phyloP scores from a whole-genome alignment of 2,888 invertebrate species.

The Thysanoteuthis rhombus region DNA sequence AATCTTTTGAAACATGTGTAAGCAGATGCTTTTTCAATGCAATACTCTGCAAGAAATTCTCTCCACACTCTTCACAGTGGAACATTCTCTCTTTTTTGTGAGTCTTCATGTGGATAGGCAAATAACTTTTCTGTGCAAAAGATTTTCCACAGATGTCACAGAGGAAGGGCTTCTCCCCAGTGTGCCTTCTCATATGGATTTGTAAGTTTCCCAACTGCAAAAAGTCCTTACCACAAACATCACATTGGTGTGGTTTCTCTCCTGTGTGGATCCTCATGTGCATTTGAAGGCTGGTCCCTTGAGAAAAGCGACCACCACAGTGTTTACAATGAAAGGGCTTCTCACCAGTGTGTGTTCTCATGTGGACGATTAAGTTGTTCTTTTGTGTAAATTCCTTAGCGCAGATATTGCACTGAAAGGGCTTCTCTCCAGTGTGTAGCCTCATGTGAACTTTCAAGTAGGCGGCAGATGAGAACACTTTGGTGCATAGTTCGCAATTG shows the following conservation, averaged over 20 bases:
- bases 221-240: not conserved
- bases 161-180: not conserved
- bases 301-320: not conserved
- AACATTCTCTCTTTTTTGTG: not conserved
- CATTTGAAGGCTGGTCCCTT: not conserved
- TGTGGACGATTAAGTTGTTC: not conserved
- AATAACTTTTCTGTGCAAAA: not conserved
- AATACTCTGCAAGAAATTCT: not conserved
- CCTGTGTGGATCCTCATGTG: slow-evolving; percentile 24
- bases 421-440: not conserved
- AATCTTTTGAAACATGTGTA: not conserved
- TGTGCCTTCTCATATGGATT: slow-evolving; percentile 18
- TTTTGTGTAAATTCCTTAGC: not conserved
- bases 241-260: slow-evolving; percentile 26
- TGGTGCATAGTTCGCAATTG: not conserved
- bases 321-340: not conserved
- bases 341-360: slow-evolving; percentile 25
- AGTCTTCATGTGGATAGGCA: not conserved
- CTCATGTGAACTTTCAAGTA: not conserved
- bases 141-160: slow-evolving; percentile 15
- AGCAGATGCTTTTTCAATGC: not conserved
- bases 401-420: not conserved
- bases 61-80: not conserved
- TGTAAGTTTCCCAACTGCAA: not conserved
- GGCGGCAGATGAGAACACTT: not conserved